Percentiles rank a stretch among this genome's conserved stretches.
Conservation (phyloP, 2,888 invertebrate species). For the Erannis defoliaria region DNA sequence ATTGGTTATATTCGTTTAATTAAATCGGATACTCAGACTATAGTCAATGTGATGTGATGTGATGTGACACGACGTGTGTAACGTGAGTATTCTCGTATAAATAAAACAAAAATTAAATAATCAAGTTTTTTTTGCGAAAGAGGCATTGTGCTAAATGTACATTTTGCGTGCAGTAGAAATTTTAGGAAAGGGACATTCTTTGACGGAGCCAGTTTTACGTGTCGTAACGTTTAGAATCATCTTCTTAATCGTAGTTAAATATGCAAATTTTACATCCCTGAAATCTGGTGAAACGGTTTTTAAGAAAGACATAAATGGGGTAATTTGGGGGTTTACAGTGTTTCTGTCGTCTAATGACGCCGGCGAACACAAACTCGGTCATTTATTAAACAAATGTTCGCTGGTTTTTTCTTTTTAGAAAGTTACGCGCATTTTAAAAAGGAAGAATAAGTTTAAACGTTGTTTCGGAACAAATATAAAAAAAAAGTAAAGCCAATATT, state of each 20-base stretch:
- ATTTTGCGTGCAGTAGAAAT: no score
- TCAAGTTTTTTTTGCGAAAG: no score
- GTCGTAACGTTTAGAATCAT: conserved; percentile 33
- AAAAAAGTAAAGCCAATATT: no score
- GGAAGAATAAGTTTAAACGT: conserved; percentile 5
- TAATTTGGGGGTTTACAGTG: conserved; percentile 44
- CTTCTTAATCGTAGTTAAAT: conserved; percentile 41
- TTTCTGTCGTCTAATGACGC: conserved; percentile 40
- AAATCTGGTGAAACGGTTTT: conserved; percentile 39
- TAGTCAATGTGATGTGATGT: no score
- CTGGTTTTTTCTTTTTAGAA: conserved; percentile 30
- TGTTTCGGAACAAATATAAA: conserved; percentile 9
- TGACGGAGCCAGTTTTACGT: no score
- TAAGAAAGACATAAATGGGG: conserved; percentile 43
- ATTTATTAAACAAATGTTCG: conserved; percentile 38
- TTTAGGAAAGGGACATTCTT: no score
- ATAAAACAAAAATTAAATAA: no score
- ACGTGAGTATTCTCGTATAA: no score
- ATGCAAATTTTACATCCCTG: conserved; percentile 40
- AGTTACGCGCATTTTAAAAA: conserved; percentile 27
- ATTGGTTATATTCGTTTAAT: no score
- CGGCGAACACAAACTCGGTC: conserved; percentile 23
- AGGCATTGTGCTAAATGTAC: no score
- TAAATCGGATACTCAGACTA: no score
- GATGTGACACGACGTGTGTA: no score